Conservation (phyloP, 2,888 invertebrate genomes). For the Zele albiditarsus region DNA sequence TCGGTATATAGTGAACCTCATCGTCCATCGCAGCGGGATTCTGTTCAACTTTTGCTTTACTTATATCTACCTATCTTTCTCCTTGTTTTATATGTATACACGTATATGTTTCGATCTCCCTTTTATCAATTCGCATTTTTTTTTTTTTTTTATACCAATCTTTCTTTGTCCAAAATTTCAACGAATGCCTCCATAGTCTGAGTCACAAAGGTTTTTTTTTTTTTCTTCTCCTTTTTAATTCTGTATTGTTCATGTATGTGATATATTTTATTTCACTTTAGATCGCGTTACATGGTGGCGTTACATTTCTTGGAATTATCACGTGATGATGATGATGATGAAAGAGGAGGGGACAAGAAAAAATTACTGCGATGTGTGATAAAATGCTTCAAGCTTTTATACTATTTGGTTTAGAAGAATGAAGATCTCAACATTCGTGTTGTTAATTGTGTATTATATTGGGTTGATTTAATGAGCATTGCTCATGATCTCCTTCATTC, state of each 20-base stretch:
- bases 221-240: no score
- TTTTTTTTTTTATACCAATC: conserved; percentile 21
- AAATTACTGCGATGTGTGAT: no score
- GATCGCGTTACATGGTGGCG: not conserved
- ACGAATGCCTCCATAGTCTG: conserved; percentile 22
- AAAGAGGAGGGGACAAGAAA: no score
- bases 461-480: no score
- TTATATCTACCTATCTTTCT: conserved; percentile 14
- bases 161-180: conserved; percentile 5
- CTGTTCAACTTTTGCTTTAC: conserved; percentile 27
- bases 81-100: not conserved
- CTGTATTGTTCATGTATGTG: no score
- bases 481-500: no score
- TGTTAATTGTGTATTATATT: no score
- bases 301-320: no score
- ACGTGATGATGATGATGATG: no score
- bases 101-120: not conserved
- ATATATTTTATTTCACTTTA: conserved; percentile 3
- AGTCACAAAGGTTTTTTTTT: conserved; percentile 1
- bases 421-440: no score
- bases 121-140: conserved; percentile 5
- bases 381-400: no score
- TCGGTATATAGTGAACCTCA: conserved; percentile 25
- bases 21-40: conserved; percentile 41
- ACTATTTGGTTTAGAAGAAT: no score